Conservation (phyloP, 2,888 invertebrate genomes). For the Phyllotreta striolata region DNA sequence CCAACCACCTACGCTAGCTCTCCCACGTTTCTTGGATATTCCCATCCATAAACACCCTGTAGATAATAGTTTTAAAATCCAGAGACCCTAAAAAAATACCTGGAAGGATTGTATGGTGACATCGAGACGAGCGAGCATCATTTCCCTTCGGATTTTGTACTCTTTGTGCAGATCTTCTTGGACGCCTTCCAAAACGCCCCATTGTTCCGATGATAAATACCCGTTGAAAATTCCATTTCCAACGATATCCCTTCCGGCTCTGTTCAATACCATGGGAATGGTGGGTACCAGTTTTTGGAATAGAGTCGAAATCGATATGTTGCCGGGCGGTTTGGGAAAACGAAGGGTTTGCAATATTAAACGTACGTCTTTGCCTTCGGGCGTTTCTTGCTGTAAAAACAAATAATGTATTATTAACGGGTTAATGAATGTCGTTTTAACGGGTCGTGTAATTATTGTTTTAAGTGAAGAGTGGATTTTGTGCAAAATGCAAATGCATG, state of each 20-base stretch:
- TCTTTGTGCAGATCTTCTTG: slow-evolving; percentile 82
- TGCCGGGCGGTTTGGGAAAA: slow-evolving; percentile 87
- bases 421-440: too few species aligned
- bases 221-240: slow-evolving; percentile 80
- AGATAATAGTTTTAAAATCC: too few species aligned
- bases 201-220: slow-evolving; percentile 80
- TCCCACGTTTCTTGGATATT: too few species aligned
- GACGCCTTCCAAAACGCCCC: slow-evolving; percentile 75
- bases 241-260: slow-evolving; percentile 69
- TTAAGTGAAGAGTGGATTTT: too few species aligned
- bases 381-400: slow-evolving; percentile 78
- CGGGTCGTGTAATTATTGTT: too few species aligned
- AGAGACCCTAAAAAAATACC: too few species aligned
- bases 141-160: slow-evolving; percentile 83
- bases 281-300: slow-evolving; percentile 81
- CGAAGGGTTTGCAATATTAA: slow-evolving; percentile 80
- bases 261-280: slow-evolving; percentile 68
- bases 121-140: slow-evolving; percentile 89
- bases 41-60: too few species aligned
- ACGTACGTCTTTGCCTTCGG: slow-evolving; percentile 81
- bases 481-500: too few species aligned
- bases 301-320: slow-evolving; percentile 77
- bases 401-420: background rate
- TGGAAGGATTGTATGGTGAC: slow-evolving; percentile 97
- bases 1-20: too few species aligned